Conservation (phyloP, 2,888 invertebrate species). For the Machimus atricapillus region DNA sequence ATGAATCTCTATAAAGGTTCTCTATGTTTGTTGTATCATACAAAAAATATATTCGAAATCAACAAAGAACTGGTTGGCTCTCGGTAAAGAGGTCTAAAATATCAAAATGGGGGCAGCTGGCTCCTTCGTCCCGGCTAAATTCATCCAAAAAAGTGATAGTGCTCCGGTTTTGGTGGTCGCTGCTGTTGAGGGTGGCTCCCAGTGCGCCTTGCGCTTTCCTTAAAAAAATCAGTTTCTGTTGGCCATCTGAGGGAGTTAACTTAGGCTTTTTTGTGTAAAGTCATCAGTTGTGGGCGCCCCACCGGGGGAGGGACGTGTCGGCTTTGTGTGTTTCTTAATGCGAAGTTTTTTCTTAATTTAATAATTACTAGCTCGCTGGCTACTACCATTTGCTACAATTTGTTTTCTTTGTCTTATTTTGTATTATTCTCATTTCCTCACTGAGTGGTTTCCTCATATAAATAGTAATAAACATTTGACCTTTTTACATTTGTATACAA, state of each 20-base stretch:
- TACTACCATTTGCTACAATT: slow-evolving; percentile 29
- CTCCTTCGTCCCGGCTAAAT: background rate
- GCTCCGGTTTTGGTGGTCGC: background rate
- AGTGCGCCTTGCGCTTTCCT: background rate
- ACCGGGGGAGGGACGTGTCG: background rate
- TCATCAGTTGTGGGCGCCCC: background rate
- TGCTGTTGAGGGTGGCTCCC: background rate
- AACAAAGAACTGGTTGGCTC: slow-evolving; percentile 16
- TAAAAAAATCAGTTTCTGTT: background rate
- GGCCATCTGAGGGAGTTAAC: slow-evolving; percentile 22
- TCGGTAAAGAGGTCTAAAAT: slow-evolving; percentile 19
- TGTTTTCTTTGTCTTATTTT: slow-evolving; percentile 15
- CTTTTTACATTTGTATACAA: slow-evolving; percentile 40
- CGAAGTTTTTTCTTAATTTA: background rate
- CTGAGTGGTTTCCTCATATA: slow-evolving; percentile 23
- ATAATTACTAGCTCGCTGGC: background rate
- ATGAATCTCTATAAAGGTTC: slow-evolving; percentile 35
- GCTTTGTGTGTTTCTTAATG: background rate
- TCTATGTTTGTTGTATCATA: slow-evolving; percentile 13
- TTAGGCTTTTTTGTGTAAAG: slow-evolving; percentile 6
- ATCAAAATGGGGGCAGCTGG: background rate
- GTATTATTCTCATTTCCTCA: slow-evolving; percentile 21
- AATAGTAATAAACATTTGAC: slow-evolving; percentile 37
- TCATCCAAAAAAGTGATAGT: slow-evolving; percentile 13
- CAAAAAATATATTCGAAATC: slow-evolving; percentile 31